Conservation (phyloP, 2,797 vertebrate species). For the Enteromius afrohamiltoni region DNA sequence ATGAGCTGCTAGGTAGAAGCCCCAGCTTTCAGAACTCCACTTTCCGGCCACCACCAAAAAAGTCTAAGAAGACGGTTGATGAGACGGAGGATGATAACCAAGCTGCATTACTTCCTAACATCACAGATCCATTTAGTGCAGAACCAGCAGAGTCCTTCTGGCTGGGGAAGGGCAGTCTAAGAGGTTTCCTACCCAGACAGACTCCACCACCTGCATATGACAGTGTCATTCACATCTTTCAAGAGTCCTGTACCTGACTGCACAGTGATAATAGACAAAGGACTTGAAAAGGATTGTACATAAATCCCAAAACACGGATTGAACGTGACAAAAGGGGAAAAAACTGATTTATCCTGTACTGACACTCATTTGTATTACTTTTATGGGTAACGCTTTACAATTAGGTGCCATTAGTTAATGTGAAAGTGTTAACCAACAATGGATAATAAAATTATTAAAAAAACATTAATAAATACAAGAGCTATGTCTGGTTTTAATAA, state of each 20-base stretch:
- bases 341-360: not conserved
- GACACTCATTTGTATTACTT: not conserved
- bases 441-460: not conserved
- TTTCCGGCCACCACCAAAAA: slow-evolving; percentile 87
- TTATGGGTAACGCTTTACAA: not conserved
- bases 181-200: slow-evolving; percentile 84
- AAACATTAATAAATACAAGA: not conserved
- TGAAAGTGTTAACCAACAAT: not conserved
- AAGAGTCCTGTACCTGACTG: slow-evolving; percentile 76
- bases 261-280: slow-evolving; percentile 11
- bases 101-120: slow-evolving; percentile 74
- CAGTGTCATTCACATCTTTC: slow-evolving; percentile 89
- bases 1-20: slow-evolving; percentile 89
- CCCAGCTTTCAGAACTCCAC: slow-evolving; percentile 87
- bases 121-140: slow-evolving; percentile 70
- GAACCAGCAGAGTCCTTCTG: slow-evolving; percentile 82
- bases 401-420: not conserved
- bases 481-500: not conserved
- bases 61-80: slow-evolving; percentile 71
- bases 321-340: not conserved
- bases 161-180: slow-evolving; percentile 84
- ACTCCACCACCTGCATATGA: slow-evolving; percentile 91
- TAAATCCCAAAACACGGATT: slow-evolving; percentile 5
- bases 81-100: slow-evolving; percentile 80
- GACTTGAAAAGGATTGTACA: not conserved